Percentiles rank a stretch among this genome's conserved stretches.
phyloP scores from a whole-genome alignment of 2,113 vertebrate genomes.

The Cardinalis cardinalis region DNA sequence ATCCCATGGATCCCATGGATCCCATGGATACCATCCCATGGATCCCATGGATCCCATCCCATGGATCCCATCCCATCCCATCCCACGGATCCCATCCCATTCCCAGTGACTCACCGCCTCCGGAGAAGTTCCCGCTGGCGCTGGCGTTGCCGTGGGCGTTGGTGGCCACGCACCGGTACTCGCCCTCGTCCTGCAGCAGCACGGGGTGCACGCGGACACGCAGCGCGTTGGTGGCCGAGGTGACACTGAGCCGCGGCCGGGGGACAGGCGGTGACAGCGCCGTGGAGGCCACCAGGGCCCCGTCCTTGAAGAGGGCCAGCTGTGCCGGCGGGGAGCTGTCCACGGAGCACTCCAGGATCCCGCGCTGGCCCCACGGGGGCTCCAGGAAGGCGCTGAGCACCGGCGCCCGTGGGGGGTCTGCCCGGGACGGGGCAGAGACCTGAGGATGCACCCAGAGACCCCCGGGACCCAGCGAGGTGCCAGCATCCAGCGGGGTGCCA shows the following conservation, averaged over 20 bases:
- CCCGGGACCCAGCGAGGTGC: fast-evolving
- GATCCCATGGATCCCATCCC: no score
- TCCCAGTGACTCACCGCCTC: slow-evolving; percentile 39
- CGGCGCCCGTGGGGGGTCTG: slow-evolving; percentile 56
- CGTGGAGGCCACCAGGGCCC: slow-evolving; percentile 41
- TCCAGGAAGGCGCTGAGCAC: slow-evolving; percentile 58
- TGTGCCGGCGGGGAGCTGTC: slow-evolving; percentile 63
- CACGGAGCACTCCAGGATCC: slow-evolving; percentile 62
- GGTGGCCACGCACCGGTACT: slow-evolving; percentile 59
- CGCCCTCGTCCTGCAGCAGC: slow-evolving; percentile 62
- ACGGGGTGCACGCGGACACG: slow-evolving; percentile 38
- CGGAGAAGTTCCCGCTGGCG: not conserved
- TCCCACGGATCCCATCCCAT: not conserved
- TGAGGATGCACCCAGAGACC: not conserved
- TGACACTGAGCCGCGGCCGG: not conserved
- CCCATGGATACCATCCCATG: not conserved
- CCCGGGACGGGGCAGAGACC: no score
- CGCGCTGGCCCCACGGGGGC: not conserved
- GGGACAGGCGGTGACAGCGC: fast-evolving
- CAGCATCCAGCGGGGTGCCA: not conserved
- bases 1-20: not conserved
- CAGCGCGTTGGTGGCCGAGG: slow-evolving; percentile 22
- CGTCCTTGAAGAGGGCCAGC: slow-evolving; percentile 38
- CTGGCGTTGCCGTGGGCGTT: slow-evolving; percentile 55
- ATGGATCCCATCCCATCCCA: no score